Base-by-base conservation (phyloP, 1,140 invertebrate species). In the Cyclina sinensis region DNA sequence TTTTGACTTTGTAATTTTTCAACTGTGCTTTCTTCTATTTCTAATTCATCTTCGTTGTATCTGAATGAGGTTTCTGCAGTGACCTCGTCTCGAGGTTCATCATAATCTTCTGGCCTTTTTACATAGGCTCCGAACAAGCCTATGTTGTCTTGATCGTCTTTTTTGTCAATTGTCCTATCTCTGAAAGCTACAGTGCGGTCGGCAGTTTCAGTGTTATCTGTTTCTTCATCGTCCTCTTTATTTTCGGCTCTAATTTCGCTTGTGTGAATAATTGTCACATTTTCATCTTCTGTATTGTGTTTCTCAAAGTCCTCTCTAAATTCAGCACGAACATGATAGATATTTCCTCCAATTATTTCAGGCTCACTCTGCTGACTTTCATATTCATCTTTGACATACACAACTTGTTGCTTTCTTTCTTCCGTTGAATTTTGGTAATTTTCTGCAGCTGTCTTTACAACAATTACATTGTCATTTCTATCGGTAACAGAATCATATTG, bases 271-370 rank as follows among this genome's bases (percentile, higher is more conserved):
- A 76, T 21, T 4, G 32, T 51, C 9, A 76, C 24, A 35, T 48
- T 18, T 39, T 43, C 32, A 21, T 59, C 21, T 2, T 43, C 62
- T 1, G 1, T 24, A n/a, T 27, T 7, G 21, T 11, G 24, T 24
- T 62, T 59, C 51, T 59, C 4, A n/a, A 1, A 62, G 16, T 62
- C 79, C 0, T 68, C 37, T n/a, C 43, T 21, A 65, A 16, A 48
- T 68, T 46, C 80, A 16, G 78, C 78, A 37, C 48, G 43, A 4
- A 82, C 80, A 37, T 82, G 46, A 82, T 82, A 68, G 0, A 82
- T 59, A 12, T 16, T n/a, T 11, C n/a, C 24, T 9, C 39, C 79
- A n/a, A 12, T 51, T 7, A 2, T 18, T 57, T 5, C 24, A 24
- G 9, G 16, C 24, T 46, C 24, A 62, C 27, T 46, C n/a, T 0